Evolutionary conservation across 2,888 invertebrate species (phyloP).

Genomic region (Ernsta delagoae): DNA sequence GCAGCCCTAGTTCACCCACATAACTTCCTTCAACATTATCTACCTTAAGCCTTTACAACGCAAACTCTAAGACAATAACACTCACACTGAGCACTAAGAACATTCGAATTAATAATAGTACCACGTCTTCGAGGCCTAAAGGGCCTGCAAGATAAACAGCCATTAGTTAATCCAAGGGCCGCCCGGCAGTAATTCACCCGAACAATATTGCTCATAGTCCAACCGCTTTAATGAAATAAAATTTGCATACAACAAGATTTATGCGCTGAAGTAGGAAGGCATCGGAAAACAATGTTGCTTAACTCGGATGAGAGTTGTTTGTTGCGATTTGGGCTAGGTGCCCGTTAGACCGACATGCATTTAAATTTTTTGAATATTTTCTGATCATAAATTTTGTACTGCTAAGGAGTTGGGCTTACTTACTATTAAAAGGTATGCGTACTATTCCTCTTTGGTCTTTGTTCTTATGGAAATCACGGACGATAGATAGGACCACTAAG

Average conservation of each 20-base stretch:
- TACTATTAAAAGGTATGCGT: too few relatives aligned
- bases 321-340: conserved; percentile 30
- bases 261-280: conserved; percentile 62
- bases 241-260: conserved; percentile 84
- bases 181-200: conserved; percentile 73
- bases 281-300: conserved; percentile 75
- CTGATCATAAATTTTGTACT: not conserved
- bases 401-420: too few relatives aligned
- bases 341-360: not conserved
- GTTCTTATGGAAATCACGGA: too few relatives aligned
- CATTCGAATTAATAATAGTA: conserved; percentile 64
- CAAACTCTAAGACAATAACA: conserved; percentile 16
- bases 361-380: not conserved
- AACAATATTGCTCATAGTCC: conserved; percentile 78
- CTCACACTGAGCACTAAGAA: conserved; percentile 20
- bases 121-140: conserved; percentile 64
- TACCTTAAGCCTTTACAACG: conserved; percentile 8
- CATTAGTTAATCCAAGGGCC: conserved; percentile 82
- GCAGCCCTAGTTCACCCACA: not conserved
- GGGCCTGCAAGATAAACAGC: conserved; percentile 81
- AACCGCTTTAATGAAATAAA: conserved; percentile 83
- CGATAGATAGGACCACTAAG: too few relatives aligned
- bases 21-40: not conserved
- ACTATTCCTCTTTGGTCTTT: too few relatives aligned
- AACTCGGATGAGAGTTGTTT: conserved; percentile 52